phyloP scores from a whole-genome alignment of 2,113 vertebrate genomes.

The Seriola quinqueradiata region DNA sequence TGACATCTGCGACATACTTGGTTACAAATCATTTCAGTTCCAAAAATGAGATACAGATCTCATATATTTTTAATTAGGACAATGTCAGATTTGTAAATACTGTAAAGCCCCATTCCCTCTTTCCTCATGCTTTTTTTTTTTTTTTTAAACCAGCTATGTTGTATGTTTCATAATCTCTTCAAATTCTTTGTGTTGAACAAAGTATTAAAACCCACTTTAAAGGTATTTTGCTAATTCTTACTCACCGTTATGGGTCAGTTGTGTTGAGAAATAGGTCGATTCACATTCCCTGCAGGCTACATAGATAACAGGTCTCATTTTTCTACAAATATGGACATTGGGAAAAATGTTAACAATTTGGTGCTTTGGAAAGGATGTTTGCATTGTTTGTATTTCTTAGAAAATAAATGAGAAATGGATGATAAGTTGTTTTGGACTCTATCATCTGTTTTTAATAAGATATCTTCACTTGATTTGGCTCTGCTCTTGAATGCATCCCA shows the following conservation, averaged over 20 bases:
- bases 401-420: slow-evolving; percentile 80
- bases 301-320: slow-evolving; percentile 38
- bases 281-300: slow-evolving; percentile 43
- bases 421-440: slow-evolving; percentile 51
- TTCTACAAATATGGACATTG: slow-evolving; percentile 38
- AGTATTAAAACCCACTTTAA: slow-evolving; percentile 40
- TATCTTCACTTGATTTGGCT: not conserved
- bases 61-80: slow-evolving; percentile 56
- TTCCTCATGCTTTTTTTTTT: slow-evolving; percentile 42
- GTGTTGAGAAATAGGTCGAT: slow-evolving; percentile 43
- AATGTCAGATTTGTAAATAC: slow-evolving; percentile 68
- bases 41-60: slow-evolving; percentile 37
- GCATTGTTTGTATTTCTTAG: slow-evolving; percentile 84
- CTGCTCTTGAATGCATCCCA: not conserved
- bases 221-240: slow-evolving; percentile 54
- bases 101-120: slow-evolving; percentile 37
- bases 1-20: slow-evolving; percentile 9
- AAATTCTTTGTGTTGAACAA: slow-evolving; percentile 44
- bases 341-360: slow-evolving; percentile 49
- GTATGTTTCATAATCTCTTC: slow-evolving; percentile 72
- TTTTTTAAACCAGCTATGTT: slow-evolving; percentile 44
- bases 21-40: slow-evolving; percentile 40
- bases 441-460: slow-evolving; percentile 29
- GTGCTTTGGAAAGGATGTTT: slow-evolving; percentile 77
- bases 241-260: slow-evolving; percentile 48